Conservation (phyloP, 2,113 vertebrate species). For the Cacatua alba region DNA sequence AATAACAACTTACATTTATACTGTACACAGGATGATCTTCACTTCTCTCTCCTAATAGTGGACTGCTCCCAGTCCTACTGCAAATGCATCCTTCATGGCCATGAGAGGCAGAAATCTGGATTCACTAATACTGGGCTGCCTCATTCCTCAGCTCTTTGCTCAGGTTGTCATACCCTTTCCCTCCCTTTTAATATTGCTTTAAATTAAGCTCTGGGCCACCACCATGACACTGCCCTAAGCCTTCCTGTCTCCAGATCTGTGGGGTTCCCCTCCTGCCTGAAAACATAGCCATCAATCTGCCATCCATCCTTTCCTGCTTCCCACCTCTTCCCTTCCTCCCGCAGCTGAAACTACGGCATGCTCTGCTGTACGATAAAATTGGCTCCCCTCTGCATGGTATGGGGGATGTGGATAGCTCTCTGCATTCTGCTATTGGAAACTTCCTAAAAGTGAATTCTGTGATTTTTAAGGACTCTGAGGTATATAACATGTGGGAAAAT, state of each 20-base stretch:
- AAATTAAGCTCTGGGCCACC: not conserved
- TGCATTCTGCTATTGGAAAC: conserved; percentile 41
- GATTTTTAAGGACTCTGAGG: not conserved
- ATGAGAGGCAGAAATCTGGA: not conserved
- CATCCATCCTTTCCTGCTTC: not conserved
- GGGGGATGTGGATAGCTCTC: not conserved
- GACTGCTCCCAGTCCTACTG: conserved; percentile 32
- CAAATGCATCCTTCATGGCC: conserved; percentile 14
- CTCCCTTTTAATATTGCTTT: not conserved
- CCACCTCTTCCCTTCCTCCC: not conserved
- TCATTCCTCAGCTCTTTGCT: not conserved
- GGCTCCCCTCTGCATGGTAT: not conserved
- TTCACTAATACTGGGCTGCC: not conserved
- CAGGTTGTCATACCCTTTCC: not conserved
- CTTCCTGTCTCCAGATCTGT: not conserved
- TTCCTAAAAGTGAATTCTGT: not conserved
- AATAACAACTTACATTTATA: conserved; percentile 71
- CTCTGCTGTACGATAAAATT: conserved; percentile 30
- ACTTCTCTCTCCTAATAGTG: conserved; percentile 60
- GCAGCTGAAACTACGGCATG: not conserved
- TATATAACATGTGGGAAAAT: conserved; percentile 51
- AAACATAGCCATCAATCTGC: not conserved
- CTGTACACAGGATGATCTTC: conserved; percentile 50
- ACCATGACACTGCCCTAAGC: not conserved
- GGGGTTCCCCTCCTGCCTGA: not conserved